Conservation (phyloP, 2,113 vertebrate species). For the Notechis scutatus region DNA sequence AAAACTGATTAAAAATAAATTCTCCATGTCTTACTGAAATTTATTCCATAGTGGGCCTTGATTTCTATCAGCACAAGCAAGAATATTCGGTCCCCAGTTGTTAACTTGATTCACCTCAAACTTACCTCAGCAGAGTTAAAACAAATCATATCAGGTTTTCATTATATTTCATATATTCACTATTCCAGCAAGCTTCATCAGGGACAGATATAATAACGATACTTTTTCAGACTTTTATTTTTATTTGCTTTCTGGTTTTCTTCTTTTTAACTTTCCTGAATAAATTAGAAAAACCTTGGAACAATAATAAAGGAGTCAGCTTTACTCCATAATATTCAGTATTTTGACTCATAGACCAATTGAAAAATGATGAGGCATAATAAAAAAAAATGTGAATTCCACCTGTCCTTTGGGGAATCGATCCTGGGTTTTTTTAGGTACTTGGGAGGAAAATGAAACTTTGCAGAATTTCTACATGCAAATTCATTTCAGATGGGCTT, state of each 20-base stretch:
- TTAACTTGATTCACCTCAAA: constrained; percentile 55
- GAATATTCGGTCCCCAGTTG: constrained; percentile 59
- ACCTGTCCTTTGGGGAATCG: constrained; percentile 41
- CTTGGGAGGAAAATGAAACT: constrained; percentile 63
- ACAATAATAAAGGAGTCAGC: constrained; percentile 38
- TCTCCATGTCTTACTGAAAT: constrained; percentile 62
- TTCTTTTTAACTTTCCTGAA: constrained; percentile 7
- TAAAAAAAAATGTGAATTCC: constrained; percentile 57
- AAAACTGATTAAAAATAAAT: constrained; percentile 70
- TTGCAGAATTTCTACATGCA: constrained; percentile 59
- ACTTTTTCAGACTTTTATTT: constrained; percentile 49
- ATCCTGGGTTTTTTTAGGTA: constrained; percentile 65
- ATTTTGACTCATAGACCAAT: constrained; percentile 43
- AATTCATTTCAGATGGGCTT: constrained; percentile 67
- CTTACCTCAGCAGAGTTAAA: constrained; percentile 56
- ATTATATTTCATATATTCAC: constrained; percentile 52
- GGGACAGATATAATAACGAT: constrained; percentile 38
- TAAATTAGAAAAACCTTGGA: constrained; percentile 36
- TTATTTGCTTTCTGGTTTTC: constrained; percentile 15
- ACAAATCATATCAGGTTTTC: constrained; percentile 53
- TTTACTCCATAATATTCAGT: constrained; percentile 17
- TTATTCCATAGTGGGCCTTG: constrained; percentile 56
- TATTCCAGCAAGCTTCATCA: constrained; percentile 48
- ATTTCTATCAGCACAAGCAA: constrained; percentile 55
- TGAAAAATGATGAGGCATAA: constrained; percentile 59